Evolutionary conservation across 2,888 invertebrate genomes (phyloP).

Genomic region (Atethmia centrago): DNA sequence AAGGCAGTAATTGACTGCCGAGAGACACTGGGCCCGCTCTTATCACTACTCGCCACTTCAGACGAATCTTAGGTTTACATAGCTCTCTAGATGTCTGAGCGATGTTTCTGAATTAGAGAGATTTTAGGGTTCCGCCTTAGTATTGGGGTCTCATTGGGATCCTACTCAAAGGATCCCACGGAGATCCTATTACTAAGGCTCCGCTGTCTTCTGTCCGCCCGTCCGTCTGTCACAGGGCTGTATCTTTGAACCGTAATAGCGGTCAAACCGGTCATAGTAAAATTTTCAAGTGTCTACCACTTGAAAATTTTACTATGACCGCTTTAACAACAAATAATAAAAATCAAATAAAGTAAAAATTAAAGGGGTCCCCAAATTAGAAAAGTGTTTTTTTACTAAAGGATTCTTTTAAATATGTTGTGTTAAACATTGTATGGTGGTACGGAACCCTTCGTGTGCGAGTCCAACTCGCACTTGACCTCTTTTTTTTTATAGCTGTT

Average conservation of each 20-base stretch:
- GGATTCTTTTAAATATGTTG: too few species aligned
- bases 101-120: slow-evolving; percentile 26
- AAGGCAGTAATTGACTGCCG: slow-evolving; percentile 48
- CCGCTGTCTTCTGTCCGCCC: background rate
- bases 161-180: background rate
- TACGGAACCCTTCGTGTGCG: background rate
- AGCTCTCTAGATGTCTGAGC: slow-evolving; percentile 23
- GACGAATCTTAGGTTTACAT: slow-evolving; percentile 33
- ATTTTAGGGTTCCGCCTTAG: slow-evolving; percentile 4
- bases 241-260: background rate
- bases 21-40: slow-evolving; percentile 44
- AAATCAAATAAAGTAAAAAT: too few species aligned
- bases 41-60: slow-evolving; percentile 52
- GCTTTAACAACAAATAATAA: too few species aligned
- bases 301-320: too few species aligned
- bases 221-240: background rate
- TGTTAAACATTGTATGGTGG: background rate
- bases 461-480: background rate
- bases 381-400: too few species aligned
- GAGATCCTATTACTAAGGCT: too few species aligned
- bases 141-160: too few species aligned
- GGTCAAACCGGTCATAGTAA: too few species aligned
- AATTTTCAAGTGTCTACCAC: too few species aligned
- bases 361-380: too few species aligned
- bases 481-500: background rate